Percentiles rank a stretch among this genome's conserved stretches.
Conservation (phyloP, 2,113 vertebrate genomes). For the Pyxicephalus adspersus region DNA sequence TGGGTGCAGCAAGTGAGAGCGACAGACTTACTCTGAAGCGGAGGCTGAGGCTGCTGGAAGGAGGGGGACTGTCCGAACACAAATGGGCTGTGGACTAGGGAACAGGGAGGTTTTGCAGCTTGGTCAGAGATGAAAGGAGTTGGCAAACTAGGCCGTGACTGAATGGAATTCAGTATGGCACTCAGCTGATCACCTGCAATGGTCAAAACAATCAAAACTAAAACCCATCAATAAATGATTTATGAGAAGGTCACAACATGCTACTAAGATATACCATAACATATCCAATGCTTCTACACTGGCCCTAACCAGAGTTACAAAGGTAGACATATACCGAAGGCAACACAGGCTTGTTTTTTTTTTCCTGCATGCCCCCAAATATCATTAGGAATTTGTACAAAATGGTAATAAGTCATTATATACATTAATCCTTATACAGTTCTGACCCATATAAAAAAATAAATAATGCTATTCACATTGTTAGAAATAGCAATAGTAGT, state of each 20-base stretch:
- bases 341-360: too few relatives aligned
- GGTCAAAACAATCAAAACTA: conserved; percentile 97
- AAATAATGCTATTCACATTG: too few relatives aligned
- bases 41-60: conserved; percentile 96
- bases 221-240: conserved; percentile 75
- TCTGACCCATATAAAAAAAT: too few relatives aligned
- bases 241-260: not conserved
- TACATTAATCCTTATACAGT: too few relatives aligned
- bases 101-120: conserved; percentile 97
- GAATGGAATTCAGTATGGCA: conserved; percentile 99
- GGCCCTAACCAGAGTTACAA: too few relatives aligned
- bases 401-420: too few relatives aligned
- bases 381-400: too few relatives aligned
- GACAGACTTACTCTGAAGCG: conserved; percentile 99
- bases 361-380: too few relatives aligned
- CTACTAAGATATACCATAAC: too few relatives aligned
- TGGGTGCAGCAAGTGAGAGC: conserved; percentile 80
- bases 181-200: conserved; percentile 99
- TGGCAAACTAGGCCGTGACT: conserved; percentile 98
- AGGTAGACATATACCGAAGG: too few relatives aligned
- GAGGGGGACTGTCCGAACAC: conserved; percentile 99
- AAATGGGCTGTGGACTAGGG: conserved; percentile 99
- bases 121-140: conserved; percentile 98
- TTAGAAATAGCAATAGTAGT: too few relatives aligned
- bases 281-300: too few relatives aligned